A percentile compares a stretch with the other conserved stretches of the same genome.
Evolutionary conservation across 2,888 invertebrate species (phyloP).

Genomic region (Trissolcus brochymenae): DNA sequence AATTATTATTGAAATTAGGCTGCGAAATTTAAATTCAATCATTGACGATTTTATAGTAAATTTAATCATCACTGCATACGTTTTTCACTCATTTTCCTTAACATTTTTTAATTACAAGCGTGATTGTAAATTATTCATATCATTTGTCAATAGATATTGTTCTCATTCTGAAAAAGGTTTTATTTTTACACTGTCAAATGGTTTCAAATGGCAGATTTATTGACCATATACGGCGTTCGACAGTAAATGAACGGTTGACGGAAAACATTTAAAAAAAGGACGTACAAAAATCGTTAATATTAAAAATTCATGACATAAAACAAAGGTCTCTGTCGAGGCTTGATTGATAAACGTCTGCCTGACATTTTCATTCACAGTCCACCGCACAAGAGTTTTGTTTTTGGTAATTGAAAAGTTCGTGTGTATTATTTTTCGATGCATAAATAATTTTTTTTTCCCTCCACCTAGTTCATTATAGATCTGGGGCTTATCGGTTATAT

Average conservation of each 20-base stretch:
- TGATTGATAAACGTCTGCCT: conserved; percentile 11
- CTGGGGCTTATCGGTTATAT: background rate
- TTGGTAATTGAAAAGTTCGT: conserved; percentile 19
- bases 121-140: too few relatives aligned
- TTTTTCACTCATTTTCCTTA: too few relatives aligned
- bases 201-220: background rate
- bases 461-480: conserved; percentile 9
- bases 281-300: background rate
- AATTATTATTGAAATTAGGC: too few relatives aligned
- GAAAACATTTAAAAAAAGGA: background rate
- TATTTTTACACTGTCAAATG: background rate
- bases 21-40: too few relatives aligned
- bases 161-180: too few relatives aligned
- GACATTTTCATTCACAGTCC: conserved; percentile 5
- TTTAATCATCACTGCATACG: too few relatives aligned
- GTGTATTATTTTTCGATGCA: conserved; percentile 23
- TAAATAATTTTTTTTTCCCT: conserved; percentile 15
- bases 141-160: too few relatives aligned
- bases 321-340: background rate
- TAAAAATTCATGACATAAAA: too few relatives aligned
- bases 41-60: too few relatives aligned
- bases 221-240: too few relatives aligned
- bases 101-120: too few relatives aligned
- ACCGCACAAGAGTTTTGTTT: conserved; percentile 10
- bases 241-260: background rate